Conservation (phyloP, 1,140 invertebrate genomes). For the Rhopalosiphum maidis region DNA sequence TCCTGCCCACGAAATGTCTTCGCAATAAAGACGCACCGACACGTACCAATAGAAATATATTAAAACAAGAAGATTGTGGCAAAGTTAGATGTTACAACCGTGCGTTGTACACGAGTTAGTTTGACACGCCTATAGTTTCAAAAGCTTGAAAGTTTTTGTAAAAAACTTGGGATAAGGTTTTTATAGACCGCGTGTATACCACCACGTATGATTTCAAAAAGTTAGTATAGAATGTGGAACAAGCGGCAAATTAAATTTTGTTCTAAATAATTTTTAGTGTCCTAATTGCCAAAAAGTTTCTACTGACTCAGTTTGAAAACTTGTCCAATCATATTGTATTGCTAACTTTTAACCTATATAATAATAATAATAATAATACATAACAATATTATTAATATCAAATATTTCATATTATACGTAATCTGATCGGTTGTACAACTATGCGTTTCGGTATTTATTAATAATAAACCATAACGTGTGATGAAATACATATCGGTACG, state of each 20-base stretch:
- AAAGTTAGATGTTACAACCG: not conserved
- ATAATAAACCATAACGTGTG: not conserved
- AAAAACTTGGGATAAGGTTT: not conserved
- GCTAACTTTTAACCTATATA: not conserved
- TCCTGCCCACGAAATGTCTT: not conserved
- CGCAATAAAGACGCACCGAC: not conserved
- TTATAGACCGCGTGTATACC: not conserved
- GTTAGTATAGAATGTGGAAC: constrained; percentile 10
- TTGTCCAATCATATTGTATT: not conserved
- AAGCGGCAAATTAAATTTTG: constrained; percentile 15
- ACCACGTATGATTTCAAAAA: not conserved
- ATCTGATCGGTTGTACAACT: not conserved
- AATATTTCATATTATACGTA: not conserved
- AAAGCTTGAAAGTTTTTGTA: not conserved
- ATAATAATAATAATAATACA: not conserved
- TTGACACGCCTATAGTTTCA: not conserved
- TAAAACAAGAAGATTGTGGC: not conserved
- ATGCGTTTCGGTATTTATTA: not conserved
- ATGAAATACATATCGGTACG: not conserved
- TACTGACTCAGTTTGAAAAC: not conserved
- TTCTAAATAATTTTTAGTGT: constrained; percentile 35
- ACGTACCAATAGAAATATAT: not conserved
- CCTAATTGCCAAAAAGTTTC: constrained; percentile 22
- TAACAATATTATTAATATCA: not conserved
- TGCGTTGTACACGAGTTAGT: not conserved